These are phyloP conservation scores for Charaxes varanes DNA, from an alignment of 1,140 invertebrate genomes.

Conservation along the genomic window DNA sequence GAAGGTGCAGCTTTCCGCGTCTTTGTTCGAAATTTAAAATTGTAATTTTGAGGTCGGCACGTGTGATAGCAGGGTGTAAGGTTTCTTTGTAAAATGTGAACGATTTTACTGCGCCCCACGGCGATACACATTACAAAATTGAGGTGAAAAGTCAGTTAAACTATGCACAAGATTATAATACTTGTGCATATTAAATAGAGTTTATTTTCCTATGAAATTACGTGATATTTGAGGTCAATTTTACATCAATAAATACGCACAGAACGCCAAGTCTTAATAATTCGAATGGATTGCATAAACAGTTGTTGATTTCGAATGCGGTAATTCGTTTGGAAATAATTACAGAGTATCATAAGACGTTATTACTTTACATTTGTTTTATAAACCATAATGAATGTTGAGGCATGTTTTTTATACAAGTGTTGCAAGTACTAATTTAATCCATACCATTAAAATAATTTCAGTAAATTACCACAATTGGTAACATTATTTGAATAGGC, in stretches of 20 bases:
- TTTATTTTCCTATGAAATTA: conserved; percentile 9
- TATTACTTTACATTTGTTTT: conserved; percentile 55
- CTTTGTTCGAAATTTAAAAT: conserved; percentile 52
- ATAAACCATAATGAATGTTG: conserved; percentile 30
- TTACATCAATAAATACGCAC: too few relatives aligned
- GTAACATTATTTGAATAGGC: neutral
- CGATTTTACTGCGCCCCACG: conserved; percentile 43
- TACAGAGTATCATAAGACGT: conserved; percentile 42
- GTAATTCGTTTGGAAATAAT: conserved; percentile 53
- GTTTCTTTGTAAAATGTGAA: conserved; percentile 48
- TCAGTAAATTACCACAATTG: conserved; percentile 6
- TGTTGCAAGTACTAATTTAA: conserved; percentile 13
- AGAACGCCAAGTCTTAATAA: conserved; percentile 9
- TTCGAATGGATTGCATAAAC: conserved; percentile 39
- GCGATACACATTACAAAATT: conserved; percentile 12
- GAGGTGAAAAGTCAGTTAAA: conserved; percentile 6
- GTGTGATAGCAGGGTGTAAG: conserved; percentile 39
- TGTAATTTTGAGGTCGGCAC: conserved; percentile 55
- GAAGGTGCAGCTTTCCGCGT: conserved; percentile 32
- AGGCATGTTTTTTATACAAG: conserved; percentile 3
- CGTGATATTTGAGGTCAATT: too few relatives aligned
- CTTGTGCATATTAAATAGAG: conserved; percentile 2
- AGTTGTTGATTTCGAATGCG: conserved; percentile 58
- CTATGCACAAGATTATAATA: conserved; percentile 5
- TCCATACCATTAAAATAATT: conserved; percentile 11